Percentiles rank a stretch among this genome's conserved stretches.
Conservation (phyloP, 2,888 invertebrate genomes). For the Craniophora ligustri region DNA sequence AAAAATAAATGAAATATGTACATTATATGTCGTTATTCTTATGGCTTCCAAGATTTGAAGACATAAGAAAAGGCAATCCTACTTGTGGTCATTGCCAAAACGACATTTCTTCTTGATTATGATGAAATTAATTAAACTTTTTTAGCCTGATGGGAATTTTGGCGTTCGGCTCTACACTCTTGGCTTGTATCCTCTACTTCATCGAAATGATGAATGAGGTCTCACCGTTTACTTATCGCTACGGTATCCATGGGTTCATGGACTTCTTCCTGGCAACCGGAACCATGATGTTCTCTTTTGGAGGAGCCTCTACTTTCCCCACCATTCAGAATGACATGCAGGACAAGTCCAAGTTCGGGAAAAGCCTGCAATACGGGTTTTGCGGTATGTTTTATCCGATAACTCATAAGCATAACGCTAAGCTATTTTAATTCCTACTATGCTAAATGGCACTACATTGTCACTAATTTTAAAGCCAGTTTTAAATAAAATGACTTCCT, state of each 20-base stretch:
- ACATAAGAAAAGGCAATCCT: no score
- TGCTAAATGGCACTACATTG: no score
- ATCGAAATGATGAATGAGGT: conserved; percentile 89
- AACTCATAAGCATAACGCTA: no score
- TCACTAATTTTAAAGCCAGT: no score
- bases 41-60: no score
- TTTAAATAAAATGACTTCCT: no score
- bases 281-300: conserved; percentile 91
- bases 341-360: conserved; percentile 90
- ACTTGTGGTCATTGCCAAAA: no score
- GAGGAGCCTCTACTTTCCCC: conserved; percentile 93
- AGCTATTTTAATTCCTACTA: no score
- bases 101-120: neutral
- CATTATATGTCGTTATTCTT: no score
- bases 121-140: no score
- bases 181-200: conserved; percentile 90
- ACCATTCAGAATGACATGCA: conserved; percentile 94
- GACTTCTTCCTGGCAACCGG: conserved; percentile 92
- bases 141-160: conserved; percentile 90
- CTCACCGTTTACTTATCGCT: conserved; percentile 79
- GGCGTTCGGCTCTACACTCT: conserved; percentile 89
- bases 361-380: conserved; percentile 90
- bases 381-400: conserved; percentile 84
- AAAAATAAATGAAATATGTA: no score
- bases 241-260: conserved; percentile 86